Percentiles rank a stretch among this genome's conserved stretches.
Conservation (phyloP, 2,113 vertebrate genomes). For the Tragelaphus imberbis region DNA sequence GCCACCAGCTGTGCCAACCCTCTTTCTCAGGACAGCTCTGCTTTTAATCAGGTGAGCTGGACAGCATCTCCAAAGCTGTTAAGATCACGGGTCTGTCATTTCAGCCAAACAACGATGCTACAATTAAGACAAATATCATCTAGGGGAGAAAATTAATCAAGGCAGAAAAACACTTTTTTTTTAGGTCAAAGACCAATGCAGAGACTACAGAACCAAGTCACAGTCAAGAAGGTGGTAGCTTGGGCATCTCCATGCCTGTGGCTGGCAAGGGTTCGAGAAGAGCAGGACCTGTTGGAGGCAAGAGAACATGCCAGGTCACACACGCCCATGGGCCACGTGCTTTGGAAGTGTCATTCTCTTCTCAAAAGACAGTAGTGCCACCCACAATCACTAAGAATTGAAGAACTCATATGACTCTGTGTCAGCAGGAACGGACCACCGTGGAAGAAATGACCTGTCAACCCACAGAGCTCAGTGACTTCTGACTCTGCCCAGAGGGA, state of each 20-base stretch:
- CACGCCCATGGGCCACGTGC: too few relatives aligned
- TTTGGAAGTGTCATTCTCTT: background rate
- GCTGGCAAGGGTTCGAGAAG: background rate
- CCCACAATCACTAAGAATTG: background rate
- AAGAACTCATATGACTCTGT: background rate
- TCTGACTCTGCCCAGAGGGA: background rate
- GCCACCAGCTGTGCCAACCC: background rate
- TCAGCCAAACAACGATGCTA: background rate
- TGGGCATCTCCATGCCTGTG: background rate
- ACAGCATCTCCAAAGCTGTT: background rate
- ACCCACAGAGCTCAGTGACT: background rate
- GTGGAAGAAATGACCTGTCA: background rate
- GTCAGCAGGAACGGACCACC: background rate
- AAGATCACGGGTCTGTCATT: background rate
- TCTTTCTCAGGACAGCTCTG: background rate
- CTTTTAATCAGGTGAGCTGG: background rate
- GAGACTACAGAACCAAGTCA: background rate
- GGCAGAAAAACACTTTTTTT: background rate
- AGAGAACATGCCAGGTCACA: background rate
- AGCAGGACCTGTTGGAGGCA: too few relatives aligned
- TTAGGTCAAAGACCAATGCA: background rate
- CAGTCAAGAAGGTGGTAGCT: background rate
- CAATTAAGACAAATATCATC: slow-evolving; percentile 24
- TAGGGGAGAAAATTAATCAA: background rate
- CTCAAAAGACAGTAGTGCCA: background rate